Conservation (phyloP, 2,797 vertebrate species). For the Ambastaia sidthimunki region DNA sequence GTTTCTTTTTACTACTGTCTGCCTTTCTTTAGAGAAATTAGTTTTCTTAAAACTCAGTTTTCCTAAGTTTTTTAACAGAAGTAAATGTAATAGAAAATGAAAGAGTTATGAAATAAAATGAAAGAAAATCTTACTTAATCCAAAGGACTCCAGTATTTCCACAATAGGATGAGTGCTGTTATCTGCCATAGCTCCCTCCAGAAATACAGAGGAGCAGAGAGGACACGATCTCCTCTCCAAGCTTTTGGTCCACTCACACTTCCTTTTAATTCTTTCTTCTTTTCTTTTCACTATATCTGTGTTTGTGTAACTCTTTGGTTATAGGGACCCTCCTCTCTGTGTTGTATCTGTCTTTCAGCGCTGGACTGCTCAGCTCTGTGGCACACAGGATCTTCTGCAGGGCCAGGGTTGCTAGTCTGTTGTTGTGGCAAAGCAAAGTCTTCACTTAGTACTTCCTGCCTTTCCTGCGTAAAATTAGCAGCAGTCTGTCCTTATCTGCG, state of each 20-base stretch:
- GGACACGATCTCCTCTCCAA: constrained; percentile 55
- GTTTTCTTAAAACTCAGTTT: neutral
- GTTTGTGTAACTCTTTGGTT: constrained; percentile 17
- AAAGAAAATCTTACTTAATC: constrained; percentile 86
- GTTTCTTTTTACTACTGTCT: constrained; percentile 24
- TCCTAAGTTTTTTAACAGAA: too few species aligned
- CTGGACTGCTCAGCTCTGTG: constrained; percentile 66
- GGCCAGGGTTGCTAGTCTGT: constrained; percentile 71
- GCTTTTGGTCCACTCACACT: constrained; percentile 57
- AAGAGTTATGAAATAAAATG: constrained; percentile 36
- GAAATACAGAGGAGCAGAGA: constrained; percentile 65
- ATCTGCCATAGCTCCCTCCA: constrained; percentile 85
- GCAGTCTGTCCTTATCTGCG: constrained; percentile 91
- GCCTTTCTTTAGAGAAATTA: constrained; percentile 17
- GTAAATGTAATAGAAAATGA: neutral
- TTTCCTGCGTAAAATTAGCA: constrained; percentile 91
- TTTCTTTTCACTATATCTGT: constrained; percentile 58
- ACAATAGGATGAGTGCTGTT: constrained; percentile 80
- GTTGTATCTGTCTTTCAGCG: constrained; percentile 63
- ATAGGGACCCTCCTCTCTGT: constrained; percentile 29
- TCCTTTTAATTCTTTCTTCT: constrained; percentile 66
- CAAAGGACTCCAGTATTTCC: constrained; percentile 85
- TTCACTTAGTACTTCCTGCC: constrained; percentile 95
- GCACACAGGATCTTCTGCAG: constrained; percentile 70
- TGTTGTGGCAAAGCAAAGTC: constrained; percentile 93